Conservation (phyloP, 2,113 vertebrate genomes). For the Plecotus auritus region DNA sequence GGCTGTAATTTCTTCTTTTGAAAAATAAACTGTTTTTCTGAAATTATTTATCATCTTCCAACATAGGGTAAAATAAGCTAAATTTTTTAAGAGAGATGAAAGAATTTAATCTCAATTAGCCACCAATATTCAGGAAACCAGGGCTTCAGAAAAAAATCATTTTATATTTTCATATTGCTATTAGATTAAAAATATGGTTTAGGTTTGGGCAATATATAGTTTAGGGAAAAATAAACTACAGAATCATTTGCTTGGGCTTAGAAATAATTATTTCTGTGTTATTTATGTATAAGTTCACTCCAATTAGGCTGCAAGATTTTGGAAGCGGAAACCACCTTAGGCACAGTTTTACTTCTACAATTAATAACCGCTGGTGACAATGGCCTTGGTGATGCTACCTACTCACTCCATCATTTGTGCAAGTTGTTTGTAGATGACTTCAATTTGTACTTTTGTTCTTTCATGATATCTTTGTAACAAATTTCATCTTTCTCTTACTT, state of each 20-base stretch:
- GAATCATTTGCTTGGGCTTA: neutral
- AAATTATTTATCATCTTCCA: constrained; percentile 65
- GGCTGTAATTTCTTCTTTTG: constrained; percentile 48
- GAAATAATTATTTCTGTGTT: neutral
- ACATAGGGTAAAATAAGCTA: constrained; percentile 43
- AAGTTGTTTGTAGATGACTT: neutral
- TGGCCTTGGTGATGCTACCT: neutral
- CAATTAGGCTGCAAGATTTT: neutral
- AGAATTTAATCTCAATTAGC: constrained; percentile 42
- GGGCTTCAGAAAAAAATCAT: constrained; percentile 27
- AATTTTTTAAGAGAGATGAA: constrained; percentile 44
- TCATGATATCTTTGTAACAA: neutral
- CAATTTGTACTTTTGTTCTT: neutral
- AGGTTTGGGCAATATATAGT: neutral
- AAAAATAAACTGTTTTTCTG: constrained; percentile 45
- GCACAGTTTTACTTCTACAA: neutral
- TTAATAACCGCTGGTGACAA: neutral
- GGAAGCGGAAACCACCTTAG: neutral
- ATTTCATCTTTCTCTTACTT: neutral
- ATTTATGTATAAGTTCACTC: neutral
- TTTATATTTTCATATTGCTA: constrained; percentile 2
- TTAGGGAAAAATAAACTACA: neutral
- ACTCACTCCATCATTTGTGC: neutral
- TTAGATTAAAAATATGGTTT: neutral
- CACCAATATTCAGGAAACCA: constrained; percentile 31